Conservation (phyloP, 1,140 invertebrate genomes). For the Calephelis nemesis region DNA sequence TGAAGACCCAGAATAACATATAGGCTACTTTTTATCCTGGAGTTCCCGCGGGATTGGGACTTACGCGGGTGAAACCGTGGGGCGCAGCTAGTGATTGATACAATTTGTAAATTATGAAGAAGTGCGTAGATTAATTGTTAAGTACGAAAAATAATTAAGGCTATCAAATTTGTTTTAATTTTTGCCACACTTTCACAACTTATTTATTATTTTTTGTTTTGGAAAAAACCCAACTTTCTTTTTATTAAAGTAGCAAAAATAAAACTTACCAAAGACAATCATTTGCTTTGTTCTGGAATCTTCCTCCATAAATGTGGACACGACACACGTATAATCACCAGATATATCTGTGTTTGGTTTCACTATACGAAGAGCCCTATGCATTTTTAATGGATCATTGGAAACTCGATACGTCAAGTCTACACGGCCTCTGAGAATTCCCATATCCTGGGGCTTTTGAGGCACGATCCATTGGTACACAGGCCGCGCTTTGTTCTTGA, state of each 20-base stretch:
- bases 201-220: too few relatives aligned
- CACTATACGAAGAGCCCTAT: slow-evolving; percentile 84
- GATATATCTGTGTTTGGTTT: slow-evolving; percentile 84
- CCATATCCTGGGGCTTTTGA: slow-evolving; percentile 81
- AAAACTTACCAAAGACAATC: slow-evolving; percentile 84
- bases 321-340: slow-evolving; percentile 86
- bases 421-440: slow-evolving; percentile 82
- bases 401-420: slow-evolving; percentile 82
- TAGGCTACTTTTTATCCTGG: too few relatives aligned
- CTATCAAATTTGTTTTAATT: too few relatives aligned
- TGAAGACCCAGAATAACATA: too few relatives aligned
- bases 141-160: too few relatives aligned
- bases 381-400: slow-evolving; percentile 79
- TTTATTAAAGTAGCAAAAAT: not conserved
- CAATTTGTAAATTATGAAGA: too few relatives aligned
- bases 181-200: too few relatives aligned
- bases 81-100: too few relatives aligned
- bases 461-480: slow-evolving; percentile 90
- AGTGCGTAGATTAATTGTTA: too few relatives aligned
- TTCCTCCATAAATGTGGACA: slow-evolving; percentile 84
- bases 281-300: slow-evolving; percentile 83
- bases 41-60: too few relatives aligned
- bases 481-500: slow-evolving; percentile 82
- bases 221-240: too few relatives aligned
- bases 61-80: too few relatives aligned